Conservation (phyloP, 2,797 vertebrate genomes). For the Martes flavigula region DNA sequence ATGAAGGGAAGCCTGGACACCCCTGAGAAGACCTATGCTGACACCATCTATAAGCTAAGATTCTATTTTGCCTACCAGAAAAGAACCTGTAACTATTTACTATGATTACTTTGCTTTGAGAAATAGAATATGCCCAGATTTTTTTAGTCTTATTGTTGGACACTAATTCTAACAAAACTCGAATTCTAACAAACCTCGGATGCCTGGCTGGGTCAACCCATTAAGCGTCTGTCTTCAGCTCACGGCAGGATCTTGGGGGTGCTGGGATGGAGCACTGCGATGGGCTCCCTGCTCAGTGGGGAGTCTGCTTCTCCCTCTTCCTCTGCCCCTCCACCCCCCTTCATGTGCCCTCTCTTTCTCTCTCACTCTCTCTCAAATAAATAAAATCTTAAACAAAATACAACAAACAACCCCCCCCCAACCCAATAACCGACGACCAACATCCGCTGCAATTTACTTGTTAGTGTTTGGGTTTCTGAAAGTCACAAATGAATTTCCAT, state of each 20-base stretch:
- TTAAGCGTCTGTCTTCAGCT: not conserved
- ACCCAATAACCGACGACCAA: not conserved
- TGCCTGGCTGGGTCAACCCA: not conserved
- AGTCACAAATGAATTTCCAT: not conserved
- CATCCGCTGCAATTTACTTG: not conserved
- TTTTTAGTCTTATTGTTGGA: not conserved
- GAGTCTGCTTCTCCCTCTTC: not conserved
- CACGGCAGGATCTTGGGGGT: not conserved
- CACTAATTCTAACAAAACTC: not conserved
- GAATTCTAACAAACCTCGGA: not conserved
- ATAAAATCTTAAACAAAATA: not conserved
- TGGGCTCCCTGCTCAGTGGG: not conserved
- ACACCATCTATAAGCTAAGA: rapidly evolving
- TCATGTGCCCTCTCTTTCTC: not conserved
- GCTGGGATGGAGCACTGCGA: not conserved
- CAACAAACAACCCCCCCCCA: not conserved
- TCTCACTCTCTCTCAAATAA: not conserved
- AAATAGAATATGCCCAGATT: not conserved
- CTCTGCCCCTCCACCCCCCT: too few relatives aligned
- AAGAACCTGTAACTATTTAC: not conserved
- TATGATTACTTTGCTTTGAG: not conserved
- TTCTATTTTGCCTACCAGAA: not conserved
- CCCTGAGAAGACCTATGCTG: not conserved
- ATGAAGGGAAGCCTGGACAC: not conserved
- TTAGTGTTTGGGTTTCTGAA: not conserved